A percentile compares a stretch with the other conserved stretches of the same genome.
These are phyloP conservation scores for Rhagonycha lutea DNA, from an alignment of 2,888 invertebrate species.

Conservation along the genomic window DNA sequence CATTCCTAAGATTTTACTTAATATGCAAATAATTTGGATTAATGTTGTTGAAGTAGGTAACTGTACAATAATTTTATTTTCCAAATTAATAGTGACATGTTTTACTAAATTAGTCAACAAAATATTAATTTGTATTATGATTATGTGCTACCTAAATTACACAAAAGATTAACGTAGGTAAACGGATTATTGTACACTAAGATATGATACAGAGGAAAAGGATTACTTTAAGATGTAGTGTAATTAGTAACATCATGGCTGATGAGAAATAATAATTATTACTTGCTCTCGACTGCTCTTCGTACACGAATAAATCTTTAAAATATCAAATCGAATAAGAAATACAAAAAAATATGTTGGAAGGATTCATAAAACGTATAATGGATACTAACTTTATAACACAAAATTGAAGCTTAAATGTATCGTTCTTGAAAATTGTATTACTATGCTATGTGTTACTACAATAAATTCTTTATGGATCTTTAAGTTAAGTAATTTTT, in stretches of 20 bases:
- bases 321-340: background rate
- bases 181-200: conserved; percentile 10
- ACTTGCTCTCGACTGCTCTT: background rate
- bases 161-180: conserved; percentile 13
- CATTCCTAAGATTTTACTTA: background rate
- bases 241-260: background rate
- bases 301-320: background rate
- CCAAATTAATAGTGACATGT: background rate
- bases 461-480: background rate
- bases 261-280: background rate
- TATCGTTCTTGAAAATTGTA: background rate
- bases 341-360: background rate
- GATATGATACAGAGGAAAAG: background rate
- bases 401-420: background rate
- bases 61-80: background rate
- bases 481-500: background rate
- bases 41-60: background rate
- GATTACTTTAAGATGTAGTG: background rate
- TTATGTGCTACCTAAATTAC: conserved; percentile 12
- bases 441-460: background rate
- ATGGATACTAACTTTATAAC: background rate
- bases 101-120: background rate
- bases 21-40: background rate
- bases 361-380: background rate
- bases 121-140: background rate